phyloP scores from a whole-genome alignment of 2,797 vertebrate genomes.

The Hydrocynus forskahlii region DNA sequence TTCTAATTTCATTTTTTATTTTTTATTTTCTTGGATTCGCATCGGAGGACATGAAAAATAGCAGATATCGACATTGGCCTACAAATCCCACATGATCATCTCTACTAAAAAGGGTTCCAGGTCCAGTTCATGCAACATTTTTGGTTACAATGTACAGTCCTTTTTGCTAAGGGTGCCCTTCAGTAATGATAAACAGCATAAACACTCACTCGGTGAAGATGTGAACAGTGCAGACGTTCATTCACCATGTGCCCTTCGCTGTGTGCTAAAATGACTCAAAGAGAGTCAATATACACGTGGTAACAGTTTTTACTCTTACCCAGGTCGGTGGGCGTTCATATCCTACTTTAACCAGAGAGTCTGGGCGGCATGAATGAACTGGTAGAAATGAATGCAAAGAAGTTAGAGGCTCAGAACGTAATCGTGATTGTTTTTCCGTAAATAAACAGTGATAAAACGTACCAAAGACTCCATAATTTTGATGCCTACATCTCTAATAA shows the following conservation, averaged over 20 bases:
- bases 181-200: too few species aligned
- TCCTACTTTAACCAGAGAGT: not conserved
- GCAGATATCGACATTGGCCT: too few species aligned
- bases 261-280: not conserved
- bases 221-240: not conserved
- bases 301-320: slow-evolving; percentile 9
- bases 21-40: too few species aligned
- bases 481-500: not conserved
- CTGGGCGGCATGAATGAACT: slow-evolving; percentile 6
- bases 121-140: too few species aligned
- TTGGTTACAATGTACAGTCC: too few species aligned
- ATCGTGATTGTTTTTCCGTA: not conserved
- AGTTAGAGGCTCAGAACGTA: not conserved
- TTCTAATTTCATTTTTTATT: too few species aligned
- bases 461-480: not conserved
- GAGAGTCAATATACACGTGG: slow-evolving; percentile 50
- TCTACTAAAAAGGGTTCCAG: too few species aligned
- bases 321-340: slow-evolving; percentile 12
- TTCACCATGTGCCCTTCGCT: not conserved
- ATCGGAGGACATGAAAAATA: too few species aligned
- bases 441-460: not conserved
- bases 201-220: not conserved
- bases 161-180: too few species aligned
- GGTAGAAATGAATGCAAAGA: not conserved
- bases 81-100: too few species aligned